A percentile compares a stretch with the other conserved stretches of the same genome.
phyloP scores from a whole-genome alignment of 2,888 invertebrate species.

The Xanthorhoe designata region DNA sequence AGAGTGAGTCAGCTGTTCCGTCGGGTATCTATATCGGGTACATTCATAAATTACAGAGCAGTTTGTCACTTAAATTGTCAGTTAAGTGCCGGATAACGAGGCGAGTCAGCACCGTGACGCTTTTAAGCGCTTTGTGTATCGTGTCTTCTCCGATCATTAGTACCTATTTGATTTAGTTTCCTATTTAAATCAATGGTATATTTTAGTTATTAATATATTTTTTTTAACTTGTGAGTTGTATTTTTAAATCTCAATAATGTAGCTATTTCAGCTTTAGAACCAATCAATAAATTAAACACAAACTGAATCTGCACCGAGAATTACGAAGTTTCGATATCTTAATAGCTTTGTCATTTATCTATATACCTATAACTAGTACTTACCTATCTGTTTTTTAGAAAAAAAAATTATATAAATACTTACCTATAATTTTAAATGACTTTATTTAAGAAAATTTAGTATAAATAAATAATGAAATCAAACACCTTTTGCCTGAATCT shows the following conservation, averaged over 20 bases:
- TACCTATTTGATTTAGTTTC: not conserved
- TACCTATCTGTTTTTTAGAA: too few species aligned
- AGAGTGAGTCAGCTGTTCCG: constrained; percentile 23
- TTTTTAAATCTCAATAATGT: too few species aligned
- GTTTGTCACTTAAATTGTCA: constrained; percentile 43
- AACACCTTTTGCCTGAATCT: too few species aligned
- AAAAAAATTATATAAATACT: too few species aligned
- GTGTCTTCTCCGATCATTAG: constrained; percentile 9
- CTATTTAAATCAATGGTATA: not conserved
- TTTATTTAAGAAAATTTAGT: too few species aligned
- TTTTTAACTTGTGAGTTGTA: not conserved
- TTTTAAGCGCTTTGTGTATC: constrained; percentile 28
- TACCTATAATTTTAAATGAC: too few species aligned
- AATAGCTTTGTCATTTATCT: too few species aligned
- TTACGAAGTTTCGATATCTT: too few species aligned
- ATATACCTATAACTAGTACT: too few species aligned
- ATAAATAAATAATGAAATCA: too few species aligned
- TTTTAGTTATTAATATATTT: not conserved
- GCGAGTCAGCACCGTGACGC: constrained; percentile 41
- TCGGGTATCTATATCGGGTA: constrained; percentile 29
- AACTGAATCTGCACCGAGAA: too few species aligned
- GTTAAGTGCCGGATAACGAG: constrained; percentile 45
- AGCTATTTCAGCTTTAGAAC: not conserved
- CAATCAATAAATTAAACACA: too few species aligned
- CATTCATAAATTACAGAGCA: constrained; percentile 42